These are phyloP conservation scores for Rhyacophila brunnea DNA, from an alignment of 1,140 invertebrate species.

Conservation along the genomic window DNA sequence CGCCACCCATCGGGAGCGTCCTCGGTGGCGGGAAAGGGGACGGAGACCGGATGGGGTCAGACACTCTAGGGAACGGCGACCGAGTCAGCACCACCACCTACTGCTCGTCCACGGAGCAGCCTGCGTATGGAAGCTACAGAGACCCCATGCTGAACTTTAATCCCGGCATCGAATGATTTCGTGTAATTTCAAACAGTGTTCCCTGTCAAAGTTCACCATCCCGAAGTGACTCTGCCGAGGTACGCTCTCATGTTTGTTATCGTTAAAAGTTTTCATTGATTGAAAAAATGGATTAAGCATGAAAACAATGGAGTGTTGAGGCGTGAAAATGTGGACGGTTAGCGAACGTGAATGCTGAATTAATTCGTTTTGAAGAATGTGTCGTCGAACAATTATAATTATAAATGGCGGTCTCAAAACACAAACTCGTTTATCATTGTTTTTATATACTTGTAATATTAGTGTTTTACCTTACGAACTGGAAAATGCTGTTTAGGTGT, in stretches of 20 bases:
- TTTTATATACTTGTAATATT: no score
- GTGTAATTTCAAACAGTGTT: not conserved
- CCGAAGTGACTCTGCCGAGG: no score
- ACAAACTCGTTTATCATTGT: no score
- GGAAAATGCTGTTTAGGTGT: no score
- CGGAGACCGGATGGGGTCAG: slow-evolving; percentile 22
- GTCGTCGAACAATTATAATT: no score
- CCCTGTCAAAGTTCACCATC: not conserved
- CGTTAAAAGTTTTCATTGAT: not conserved
- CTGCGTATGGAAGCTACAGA: slow-evolving; percentile 19
- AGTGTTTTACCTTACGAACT: no score
- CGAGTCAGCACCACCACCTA: slow-evolving; percentile 29
- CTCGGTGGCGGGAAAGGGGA: slow-evolving; percentile 17
- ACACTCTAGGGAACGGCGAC: slow-evolving; percentile 20
- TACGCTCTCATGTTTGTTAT: not conserved
- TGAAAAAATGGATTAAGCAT: not conserved
- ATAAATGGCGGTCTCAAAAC: no score
- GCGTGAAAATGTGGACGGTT: not conserved
- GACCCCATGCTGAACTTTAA: slow-evolving; percentile 23
- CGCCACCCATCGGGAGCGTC: not conserved
- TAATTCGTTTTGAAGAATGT: no score
- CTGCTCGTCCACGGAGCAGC: slow-evolving; percentile 16
- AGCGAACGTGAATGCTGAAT: not conserved
- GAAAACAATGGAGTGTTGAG: not conserved
- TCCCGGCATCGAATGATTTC: slow-evolving; percentile 27